phyloP scores from a whole-genome alignment of 2,113 vertebrate genomes.

The Sorex araneus region DNA sequence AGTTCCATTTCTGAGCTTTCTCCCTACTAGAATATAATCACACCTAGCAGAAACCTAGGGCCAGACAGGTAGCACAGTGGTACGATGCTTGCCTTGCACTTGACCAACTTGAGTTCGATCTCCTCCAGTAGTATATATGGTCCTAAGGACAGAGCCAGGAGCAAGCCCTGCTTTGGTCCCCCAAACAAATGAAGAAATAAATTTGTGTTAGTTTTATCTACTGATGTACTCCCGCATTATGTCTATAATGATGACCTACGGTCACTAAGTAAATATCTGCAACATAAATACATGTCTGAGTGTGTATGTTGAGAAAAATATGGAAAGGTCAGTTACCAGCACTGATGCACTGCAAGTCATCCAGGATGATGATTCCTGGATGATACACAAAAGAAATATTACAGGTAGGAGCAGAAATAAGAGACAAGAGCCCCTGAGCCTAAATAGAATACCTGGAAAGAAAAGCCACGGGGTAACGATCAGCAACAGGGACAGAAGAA shows the following conservation, averaged over 20 bases:
- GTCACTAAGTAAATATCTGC: not conserved
- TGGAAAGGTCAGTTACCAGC: not conserved
- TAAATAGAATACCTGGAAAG: not conserved
- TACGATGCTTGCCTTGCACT: too few relatives aligned
- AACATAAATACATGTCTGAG: constrained; percentile 28
- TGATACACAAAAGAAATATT: not conserved
- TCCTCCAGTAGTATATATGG: too few relatives aligned
- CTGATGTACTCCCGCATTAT: not conserved
- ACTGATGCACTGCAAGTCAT: not conserved
- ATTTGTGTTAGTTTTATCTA: not conserved
- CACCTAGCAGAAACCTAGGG: not conserved
- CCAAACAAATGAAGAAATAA: not conserved
- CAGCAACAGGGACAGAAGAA: not conserved
- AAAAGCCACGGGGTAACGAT: not conserved
- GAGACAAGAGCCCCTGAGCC: not conserved
- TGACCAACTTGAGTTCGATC: too few relatives aligned
- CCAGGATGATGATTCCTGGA: not conserved
- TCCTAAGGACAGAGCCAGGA: too few relatives aligned
- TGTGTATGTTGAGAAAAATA: not conserved
- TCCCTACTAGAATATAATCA: not conserved
- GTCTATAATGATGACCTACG: not conserved
- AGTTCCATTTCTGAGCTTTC: not conserved
- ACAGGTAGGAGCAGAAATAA: not conserved
- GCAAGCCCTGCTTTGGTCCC: too few relatives aligned
- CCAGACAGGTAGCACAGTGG: too few relatives aligned